Evolutionary conservation across 2,888 invertebrate species (phyloP), one percentile per base, ranked within the genome.

Genomic region (Hypselothyrea guttata): DNA sequence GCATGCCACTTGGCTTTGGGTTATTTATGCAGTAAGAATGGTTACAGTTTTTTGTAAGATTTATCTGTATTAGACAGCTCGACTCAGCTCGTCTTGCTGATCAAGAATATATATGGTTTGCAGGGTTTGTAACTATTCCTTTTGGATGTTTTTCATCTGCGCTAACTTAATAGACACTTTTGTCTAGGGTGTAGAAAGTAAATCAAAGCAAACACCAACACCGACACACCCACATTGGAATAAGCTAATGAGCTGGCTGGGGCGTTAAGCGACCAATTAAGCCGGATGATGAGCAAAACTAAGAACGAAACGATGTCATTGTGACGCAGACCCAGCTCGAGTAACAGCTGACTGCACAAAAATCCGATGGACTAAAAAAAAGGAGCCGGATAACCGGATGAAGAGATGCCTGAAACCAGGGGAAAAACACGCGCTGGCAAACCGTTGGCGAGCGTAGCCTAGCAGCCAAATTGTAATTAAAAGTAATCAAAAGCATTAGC

Each of bases 401-500:
- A 2, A 1, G n/a, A 8, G n/a, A 4, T 28, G 2, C 0, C 13
- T 1, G 4, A 4, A 8, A 18, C n/a, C n/a, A 1, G 0, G 4
- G 9, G 22, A 9, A 28, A 1, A 9, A 4, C 2, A 12, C 18
- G 11, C 15, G 28, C 28, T 16, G 8, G 31, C 8, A 9, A 22
- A 18, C 37, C 37, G 44, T 28, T 59, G 48, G 38, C 27, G 59
- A 52, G 34, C 52, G 75, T 78, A 58, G 73, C 84, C 72, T 75
- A 79, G 79, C 77, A 83, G 77, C 81, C 37, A 70, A 77, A 70
- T 81, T 83, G 67, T 79, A 79, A 79, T 84, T 79, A 79, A 79
- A 79, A 83, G 84, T 83, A 76, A 79, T 79, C 79, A 79, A 70
- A 75, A 77, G 72, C 81, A 81, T 81, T 83, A 75, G 72, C 70